A percentile compares a stretch with the other conserved stretches of the same genome.
Evolutionary conservation across 2,113 vertebrate species (phyloP).

Genomic region (Tragelaphus buxtoni): DNA sequence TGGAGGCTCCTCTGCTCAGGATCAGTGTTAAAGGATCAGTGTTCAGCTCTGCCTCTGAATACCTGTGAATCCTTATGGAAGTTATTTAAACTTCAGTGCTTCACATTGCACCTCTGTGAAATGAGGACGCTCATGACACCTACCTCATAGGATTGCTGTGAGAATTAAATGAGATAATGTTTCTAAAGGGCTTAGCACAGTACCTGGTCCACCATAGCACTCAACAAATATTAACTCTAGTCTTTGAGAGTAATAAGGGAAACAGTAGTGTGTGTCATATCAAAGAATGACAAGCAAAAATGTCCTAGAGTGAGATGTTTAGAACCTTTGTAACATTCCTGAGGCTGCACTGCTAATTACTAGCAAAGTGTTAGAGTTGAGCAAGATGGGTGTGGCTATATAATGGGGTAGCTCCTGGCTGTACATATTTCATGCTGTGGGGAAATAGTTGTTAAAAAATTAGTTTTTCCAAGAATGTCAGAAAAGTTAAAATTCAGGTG

Average conservation of each 20-base stretch:
- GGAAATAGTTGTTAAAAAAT: background rate
- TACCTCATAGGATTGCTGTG: background rate
- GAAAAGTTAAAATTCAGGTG: background rate
- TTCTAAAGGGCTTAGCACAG: background rate
- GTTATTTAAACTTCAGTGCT: background rate
- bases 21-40: background rate
- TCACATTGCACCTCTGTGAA: background rate
- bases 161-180: background rate
- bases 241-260: background rate
- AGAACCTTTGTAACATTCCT: background rate
- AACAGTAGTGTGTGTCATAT: background rate
- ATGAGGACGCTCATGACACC: background rate
- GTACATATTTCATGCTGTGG: background rate
- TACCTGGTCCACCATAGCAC: background rate
- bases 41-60: background rate
- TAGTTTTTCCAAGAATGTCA: background rate
- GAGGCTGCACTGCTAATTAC: background rate
- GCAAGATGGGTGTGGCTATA: background rate
- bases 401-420: background rate
- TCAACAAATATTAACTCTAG: background rate
- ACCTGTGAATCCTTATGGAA: background rate
- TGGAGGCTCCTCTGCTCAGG: background rate
- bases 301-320: background rate
- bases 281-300: background rate
- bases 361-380: background rate